Evolutionary conservation across 1,140 invertebrate species (phyloP), one percentile per base, ranked within the genome.

Genomic region (Bombus haemorrhoidalis): DNA sequence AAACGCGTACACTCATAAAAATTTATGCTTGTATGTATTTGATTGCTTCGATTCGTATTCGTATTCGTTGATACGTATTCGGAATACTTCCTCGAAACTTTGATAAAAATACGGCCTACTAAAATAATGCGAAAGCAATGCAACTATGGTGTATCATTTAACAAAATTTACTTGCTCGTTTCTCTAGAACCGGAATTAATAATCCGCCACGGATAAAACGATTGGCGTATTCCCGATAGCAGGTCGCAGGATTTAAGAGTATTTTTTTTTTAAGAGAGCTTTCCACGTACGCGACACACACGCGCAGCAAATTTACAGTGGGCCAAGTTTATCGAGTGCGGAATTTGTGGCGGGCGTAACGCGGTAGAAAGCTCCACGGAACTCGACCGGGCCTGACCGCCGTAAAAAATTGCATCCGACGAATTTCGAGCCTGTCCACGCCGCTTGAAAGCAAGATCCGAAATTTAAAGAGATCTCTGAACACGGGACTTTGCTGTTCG

Each of bases 151-250:
- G 0, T 18, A n/a, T 66, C n/a, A 32, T 32, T 32, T 4, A 22
- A 5, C 3, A 25, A 39, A 28, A 39, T 12, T 39, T 22, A 1
- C 22, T 12, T 13, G 13, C 18, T 28, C 18, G 25, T 66, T 78
- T 78, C 41, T 85, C 62, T 75, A 69, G 25, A 64, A 32, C 75
- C 37, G 64, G 39, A 71, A 85, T 89, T 89, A 91, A 91, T 90
- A 91, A 92, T 91, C 85, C 13, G 57, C 68, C 57, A 9, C 78
- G 87, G 90, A 91, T 89, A 87, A 92, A 53, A 91, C 88, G 90
- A 75, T 59, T 84, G 82, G 66, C 8, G 18, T 41, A 69, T 77
- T 69, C 82, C 74, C 84, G 87, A 89, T 86, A 87, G 68, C 41
- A 73, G 62, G 66, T 13, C 10, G 41, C 59, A 37, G 53, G 76